These are phyloP conservation scores for Isurus oxyrinchus DNA, from an alignment of 2,113 vertebrate species.

Conservation along the genomic window DNA sequence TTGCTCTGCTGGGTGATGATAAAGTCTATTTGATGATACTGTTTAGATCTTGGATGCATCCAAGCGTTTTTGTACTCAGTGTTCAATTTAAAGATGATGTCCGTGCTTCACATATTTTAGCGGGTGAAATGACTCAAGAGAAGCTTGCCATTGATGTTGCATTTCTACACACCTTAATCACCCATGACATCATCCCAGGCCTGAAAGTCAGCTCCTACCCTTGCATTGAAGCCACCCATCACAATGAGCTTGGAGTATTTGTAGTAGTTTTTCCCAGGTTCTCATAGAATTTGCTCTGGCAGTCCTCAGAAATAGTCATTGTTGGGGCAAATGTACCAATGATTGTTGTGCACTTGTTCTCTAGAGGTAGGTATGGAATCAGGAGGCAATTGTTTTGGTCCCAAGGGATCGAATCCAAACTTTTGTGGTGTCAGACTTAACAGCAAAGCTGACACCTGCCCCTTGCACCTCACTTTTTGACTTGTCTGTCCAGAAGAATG, in stretches of 20 bases:
- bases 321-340: not conserved
- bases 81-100: not conserved
- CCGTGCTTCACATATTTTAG: not conserved
- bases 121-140: not conserved
- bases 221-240: not conserved
- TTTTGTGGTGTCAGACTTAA: not conserved
- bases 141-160: not conserved
- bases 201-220: not conserved
- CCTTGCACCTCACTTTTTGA: not conserved
- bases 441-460: not conserved
- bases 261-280: not conserved
- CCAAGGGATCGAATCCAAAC: not conserved
- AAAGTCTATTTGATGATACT: not conserved
- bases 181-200: too few relatives aligned
- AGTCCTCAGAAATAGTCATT: not conserved
- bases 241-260: not conserved
- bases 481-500: not conserved
- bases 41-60: not conserved
- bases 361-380: not conserved
- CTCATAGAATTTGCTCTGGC: not conserved
- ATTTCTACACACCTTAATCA: not conserved
- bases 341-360: not conserved
- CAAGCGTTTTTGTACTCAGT: not conserved
- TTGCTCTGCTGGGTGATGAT: not conserved
- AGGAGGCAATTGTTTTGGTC: not conserved